Percentiles rank a stretch among this genome's conserved stretches.
These are phyloP conservation scores for Eupithecia dodoneata DNA, from an alignment of 2,888 invertebrate genomes.

Conservation along the genomic window DNA sequence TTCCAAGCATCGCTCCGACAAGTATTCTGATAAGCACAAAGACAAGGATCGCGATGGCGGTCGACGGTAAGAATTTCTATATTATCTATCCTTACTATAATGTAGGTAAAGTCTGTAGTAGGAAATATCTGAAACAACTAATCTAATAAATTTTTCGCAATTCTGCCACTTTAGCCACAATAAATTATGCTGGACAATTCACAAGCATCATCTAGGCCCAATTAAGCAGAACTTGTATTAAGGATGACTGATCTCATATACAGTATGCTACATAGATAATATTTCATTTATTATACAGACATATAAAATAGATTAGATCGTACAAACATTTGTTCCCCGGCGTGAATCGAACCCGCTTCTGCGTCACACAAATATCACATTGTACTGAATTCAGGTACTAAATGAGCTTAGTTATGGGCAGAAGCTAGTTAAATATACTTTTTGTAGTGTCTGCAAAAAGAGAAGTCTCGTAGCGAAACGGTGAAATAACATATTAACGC, in stretches of 20 bases:
- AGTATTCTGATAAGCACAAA: slow-evolving; percentile 83
- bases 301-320: no score
- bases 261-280: no score
- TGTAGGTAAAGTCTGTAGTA: background rate
- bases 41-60: slow-evolving; percentile 71
- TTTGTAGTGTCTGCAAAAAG: background rate
- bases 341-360: no score
- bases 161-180: background rate
- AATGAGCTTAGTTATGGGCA: background rate
- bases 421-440: background rate
- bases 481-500: no score
- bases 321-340: no score
- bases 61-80: slow-evolving; percentile 62
- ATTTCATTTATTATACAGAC: no score
- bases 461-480: no score
- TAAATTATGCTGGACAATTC: no score
- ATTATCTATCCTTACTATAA: background rate
- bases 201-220: no score
- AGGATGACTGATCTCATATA: no score
- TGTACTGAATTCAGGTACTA: background rate
- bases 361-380: background rate
- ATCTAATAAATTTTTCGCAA: background rate
- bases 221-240: no score
- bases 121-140: background rate
- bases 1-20: slow-evolving; percentile 83